phyloP scores from a whole-genome alignment of 2,797 vertebrate genomes.

The Megalops cyprinoides region DNA sequence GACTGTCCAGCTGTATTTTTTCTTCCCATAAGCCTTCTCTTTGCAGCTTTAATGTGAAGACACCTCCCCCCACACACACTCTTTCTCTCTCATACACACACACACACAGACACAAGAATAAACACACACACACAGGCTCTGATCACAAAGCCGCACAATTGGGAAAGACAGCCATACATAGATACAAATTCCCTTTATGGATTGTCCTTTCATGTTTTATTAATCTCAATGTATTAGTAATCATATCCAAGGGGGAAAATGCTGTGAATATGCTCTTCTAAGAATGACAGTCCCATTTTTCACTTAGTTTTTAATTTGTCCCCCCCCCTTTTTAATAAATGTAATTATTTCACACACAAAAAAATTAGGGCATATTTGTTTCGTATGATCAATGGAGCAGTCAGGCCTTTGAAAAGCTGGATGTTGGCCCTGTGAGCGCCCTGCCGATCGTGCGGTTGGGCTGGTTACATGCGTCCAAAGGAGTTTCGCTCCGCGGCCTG shows the following conservation, averaged over 20 bases:
- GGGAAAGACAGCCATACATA: background rate
- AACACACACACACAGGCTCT: background rate
- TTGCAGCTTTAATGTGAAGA: background rate
- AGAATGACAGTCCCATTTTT: background rate
- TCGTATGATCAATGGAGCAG: background rate
- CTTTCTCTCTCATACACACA: too few species aligned
- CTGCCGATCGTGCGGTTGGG: background rate
- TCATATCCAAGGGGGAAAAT: slow-evolving; percentile 12
- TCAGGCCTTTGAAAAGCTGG: background rate
- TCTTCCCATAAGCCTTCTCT: slow-evolving; percentile 26
- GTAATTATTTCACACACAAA: background rate
- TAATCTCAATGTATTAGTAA: slow-evolving; percentile 24
- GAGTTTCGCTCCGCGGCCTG: background rate
- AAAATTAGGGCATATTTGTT: background rate
- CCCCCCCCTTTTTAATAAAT: too few species aligned
- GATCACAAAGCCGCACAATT: slow-evolving; percentile 4
- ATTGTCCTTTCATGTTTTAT: slow-evolving; percentile 24
- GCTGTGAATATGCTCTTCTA: slow-evolving; percentile 4
- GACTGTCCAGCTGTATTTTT: slow-evolving; percentile 36
- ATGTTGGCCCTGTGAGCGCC: background rate
- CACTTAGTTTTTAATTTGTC: background rate
- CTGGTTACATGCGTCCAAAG: background rate
- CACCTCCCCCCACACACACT: background rate
- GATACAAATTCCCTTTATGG: slow-evolving; percentile 13
- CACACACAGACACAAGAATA: background rate